Evolutionary conservation across 2,797 vertebrate species (phyloP), one percentile per base, ranked within the genome.

Genomic region (Cephalopachus bancanus): DNA sequence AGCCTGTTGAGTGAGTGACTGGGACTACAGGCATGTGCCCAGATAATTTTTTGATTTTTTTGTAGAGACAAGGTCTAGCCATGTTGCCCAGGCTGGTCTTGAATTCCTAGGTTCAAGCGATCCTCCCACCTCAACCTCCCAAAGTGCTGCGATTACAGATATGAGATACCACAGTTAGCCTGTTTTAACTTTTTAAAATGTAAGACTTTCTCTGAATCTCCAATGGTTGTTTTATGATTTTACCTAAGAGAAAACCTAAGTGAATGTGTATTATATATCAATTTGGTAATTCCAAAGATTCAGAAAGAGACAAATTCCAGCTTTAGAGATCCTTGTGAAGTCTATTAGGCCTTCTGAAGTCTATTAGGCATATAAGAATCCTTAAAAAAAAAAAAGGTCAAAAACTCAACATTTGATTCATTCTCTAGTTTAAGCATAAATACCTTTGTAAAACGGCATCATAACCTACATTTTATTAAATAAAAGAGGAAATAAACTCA

Each of bases 281-380:
- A 67, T 67, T 96, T 90, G 93, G 17, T 92, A 86, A 86, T 65
- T 76, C 16, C 24, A 95, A 93, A 93, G 59, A 79, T 59, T 71
- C 49, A 80, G 49, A 64, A 72, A 57, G 57, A 92, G 20, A 83
- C 5, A 28, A 11, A 44, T 3, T 86, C 10, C 3, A 26, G 84
- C 51, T 87, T 55, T 65, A 76, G n/a, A 72, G 44, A 53, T 24
- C 87, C 90, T 72, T n/a, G 7, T 44, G 11, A 80, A 95, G 51
- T 2, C 65, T 91, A 6, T 12, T 11, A 87, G 80, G 28, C 87
- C 90, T 72, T n/a, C 5, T 44, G 11, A 80, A 95, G 51, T 2
- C 65, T 91, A 6, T 12, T 11, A 87, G 79, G 4, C 10, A 51
- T 3, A 53, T 17, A 11, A 87, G 19, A 67, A 7, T 51, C 53